Evolutionary conservation across 2,888 invertebrate species (phyloP).

Genomic region (Scrobipalpa atriplicella): DNA sequence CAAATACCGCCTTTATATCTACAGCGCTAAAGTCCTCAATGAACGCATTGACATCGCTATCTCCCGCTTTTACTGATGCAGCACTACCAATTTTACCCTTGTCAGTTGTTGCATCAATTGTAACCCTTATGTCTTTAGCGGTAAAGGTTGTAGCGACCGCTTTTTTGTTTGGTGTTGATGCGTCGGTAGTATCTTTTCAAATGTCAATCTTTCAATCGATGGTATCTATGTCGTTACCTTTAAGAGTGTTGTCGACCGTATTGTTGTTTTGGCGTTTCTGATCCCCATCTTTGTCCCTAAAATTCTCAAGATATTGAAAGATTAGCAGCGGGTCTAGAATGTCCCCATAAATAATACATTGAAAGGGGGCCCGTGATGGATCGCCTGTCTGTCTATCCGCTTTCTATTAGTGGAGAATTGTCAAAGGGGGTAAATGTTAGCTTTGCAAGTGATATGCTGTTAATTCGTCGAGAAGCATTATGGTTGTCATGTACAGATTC

Average conservation of each 20-base stretch:
- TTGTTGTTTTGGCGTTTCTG: constrained; percentile 42
- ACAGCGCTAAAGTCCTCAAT: constrained; percentile 42
- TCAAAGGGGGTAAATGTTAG: constrained; percentile 81
- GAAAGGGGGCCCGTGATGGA: constrained; percentile 77
- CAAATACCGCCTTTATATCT: constrained; percentile 52
- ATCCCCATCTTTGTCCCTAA: constrained; percentile 66
- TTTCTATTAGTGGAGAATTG: constrained; percentile 80
- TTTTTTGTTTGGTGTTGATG: background rate
- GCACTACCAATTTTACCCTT: constrained; percentile 16
- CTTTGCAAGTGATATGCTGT: constrained; percentile 72
- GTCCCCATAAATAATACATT: constrained; percentile 82
- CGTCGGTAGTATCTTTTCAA: background rate
- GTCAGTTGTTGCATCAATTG: constrained; percentile 14
- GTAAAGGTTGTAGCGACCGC: constrained; percentile 30
- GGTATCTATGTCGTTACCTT: constrained; percentile 23
- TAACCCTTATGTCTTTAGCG: constrained; percentile 22
- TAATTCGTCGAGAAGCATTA: constrained; percentile 61
- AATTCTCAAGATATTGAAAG: constrained; percentile 82
- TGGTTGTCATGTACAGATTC: constrained; percentile 55
- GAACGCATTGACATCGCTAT: constrained; percentile 15
- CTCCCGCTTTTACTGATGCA: constrained; percentile 16
- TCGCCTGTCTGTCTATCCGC: constrained; percentile 75
- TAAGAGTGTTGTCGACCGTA: constrained; percentile 36
- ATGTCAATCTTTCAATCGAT: constrained; percentile 17
- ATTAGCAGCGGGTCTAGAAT: constrained; percentile 77